phyloP scores from a whole-genome alignment of 2,113 vertebrate genomes.

The Siniperca chuatsi region DNA sequence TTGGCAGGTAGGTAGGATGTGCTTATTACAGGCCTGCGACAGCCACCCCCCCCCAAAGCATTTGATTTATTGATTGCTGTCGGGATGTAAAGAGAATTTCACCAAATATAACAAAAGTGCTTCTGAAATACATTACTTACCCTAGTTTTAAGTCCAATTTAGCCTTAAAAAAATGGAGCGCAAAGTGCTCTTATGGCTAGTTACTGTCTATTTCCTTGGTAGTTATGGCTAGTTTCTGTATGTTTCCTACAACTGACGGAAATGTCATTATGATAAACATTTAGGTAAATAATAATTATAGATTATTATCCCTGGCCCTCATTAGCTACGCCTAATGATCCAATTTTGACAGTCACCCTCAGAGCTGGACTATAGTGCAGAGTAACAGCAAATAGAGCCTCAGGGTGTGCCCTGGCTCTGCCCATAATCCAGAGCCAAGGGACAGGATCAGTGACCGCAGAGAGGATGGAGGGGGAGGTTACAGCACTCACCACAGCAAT shows the following conservation, averaged over 20 bases:
- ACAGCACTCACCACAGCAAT: slow-evolving; percentile 60
- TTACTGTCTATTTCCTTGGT: not conserved
- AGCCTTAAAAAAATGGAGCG: not conserved
- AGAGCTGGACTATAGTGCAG: slow-evolving; percentile 11
- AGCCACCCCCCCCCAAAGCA: too few species aligned
- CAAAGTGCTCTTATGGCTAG: not conserved
- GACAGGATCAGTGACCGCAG: slow-evolving; percentile 67
- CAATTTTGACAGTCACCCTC: slow-evolving; percentile 17
- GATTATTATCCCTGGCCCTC: not conserved
- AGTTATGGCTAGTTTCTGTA: not conserved
- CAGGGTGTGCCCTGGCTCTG: slow-evolving; percentile 63
- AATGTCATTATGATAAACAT: not conserved
- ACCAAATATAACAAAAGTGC: too few species aligned
- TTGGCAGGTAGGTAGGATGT: too few species aligned
- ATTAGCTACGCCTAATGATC: slow-evolving; percentile 17
- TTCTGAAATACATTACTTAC: too few species aligned
- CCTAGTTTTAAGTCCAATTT: not conserved
- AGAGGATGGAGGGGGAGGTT: slow-evolving; percentile 69
- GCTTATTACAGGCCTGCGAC: too few species aligned
- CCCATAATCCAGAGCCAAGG: slow-evolving; percentile 70
- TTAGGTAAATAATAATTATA: not conserved
- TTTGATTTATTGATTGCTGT: too few species aligned
- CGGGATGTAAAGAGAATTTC: too few species aligned
- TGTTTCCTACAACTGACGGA: not conserved
- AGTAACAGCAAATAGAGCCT: slow-evolving; percentile 57